Conservation (phyloP, 2,888 invertebrate genomes). For the Drosophila lutescens region DNA sequence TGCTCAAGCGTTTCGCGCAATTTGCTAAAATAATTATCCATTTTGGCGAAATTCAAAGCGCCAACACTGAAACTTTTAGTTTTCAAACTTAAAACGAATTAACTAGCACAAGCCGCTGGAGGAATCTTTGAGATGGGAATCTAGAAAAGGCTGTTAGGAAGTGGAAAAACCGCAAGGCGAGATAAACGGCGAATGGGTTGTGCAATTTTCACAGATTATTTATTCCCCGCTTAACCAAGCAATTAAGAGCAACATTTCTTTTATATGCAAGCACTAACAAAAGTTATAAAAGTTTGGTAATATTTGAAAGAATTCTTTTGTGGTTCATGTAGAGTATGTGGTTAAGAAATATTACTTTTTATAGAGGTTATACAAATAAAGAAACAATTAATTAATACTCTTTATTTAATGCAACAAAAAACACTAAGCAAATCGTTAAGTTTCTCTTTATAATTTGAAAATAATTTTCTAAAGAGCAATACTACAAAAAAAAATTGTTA, state of each 20-base stretch:
- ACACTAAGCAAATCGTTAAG: no score
- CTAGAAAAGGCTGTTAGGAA: neutral
- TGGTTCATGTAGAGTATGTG: no score
- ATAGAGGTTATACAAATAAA: no score
- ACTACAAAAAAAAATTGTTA: no score
- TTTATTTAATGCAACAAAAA: no score
- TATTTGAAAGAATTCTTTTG: no score
- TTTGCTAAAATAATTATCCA: slow-evolving; percentile 77
- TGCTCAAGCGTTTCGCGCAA: slow-evolving; percentile 64
- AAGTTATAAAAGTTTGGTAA: no score
- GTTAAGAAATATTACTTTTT: no score
- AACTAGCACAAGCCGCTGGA: slow-evolving; percentile 59
- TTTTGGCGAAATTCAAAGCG: slow-evolving; percentile 73
- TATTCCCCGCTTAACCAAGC: neutral
- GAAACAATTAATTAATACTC: no score
- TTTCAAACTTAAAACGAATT: slow-evolving; percentile 71
- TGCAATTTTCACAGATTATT: slow-evolving; percentile 2
- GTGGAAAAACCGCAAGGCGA: neutral
- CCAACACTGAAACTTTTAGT: slow-evolving; percentile 72
- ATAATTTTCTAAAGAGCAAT: no score
- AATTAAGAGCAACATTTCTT: neutral
- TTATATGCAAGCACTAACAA: neutral
- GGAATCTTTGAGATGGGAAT: slow-evolving; percentile 3
- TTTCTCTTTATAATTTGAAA: no score
- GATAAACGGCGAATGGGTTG: neutral